Percentiles rank a stretch among this genome's conserved stretches.
phyloP scores from a whole-genome alignment of 1,140 invertebrate genomes.

The Danaus plexippus region DNA sequence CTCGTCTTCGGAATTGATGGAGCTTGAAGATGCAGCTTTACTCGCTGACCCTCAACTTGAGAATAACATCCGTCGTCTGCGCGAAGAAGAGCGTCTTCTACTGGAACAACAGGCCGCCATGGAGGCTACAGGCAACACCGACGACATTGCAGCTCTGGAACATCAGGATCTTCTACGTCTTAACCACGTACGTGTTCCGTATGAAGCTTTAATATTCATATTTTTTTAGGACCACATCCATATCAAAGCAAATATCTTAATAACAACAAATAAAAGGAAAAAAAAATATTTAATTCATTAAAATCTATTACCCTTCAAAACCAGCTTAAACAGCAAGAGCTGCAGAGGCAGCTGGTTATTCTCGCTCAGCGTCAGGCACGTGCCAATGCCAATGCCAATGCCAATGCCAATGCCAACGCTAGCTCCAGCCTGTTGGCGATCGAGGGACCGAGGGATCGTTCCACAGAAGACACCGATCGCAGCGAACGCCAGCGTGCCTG shows the following conservation, averaged over 20 bases:
- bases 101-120: slow-evolving; percentile 44
- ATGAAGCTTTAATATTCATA: not conserved
- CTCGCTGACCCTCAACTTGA: slow-evolving; percentile 76
- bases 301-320: slow-evolving; percentile 8
- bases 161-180: slow-evolving; percentile 68
- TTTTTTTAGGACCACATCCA: not conserved
- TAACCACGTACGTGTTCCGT: slow-evolving; percentile 40
- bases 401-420: slow-evolving; percentile 12
- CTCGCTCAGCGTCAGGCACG: slow-evolving; percentile 29
- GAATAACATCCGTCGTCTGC: slow-evolving; percentile 71
- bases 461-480: no score
- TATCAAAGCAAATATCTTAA: not conserved
- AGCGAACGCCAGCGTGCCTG: no score
- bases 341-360: slow-evolving; percentile 41
- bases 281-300: not conserved
- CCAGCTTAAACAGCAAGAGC: slow-evolving; percentile 45
- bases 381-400: slow-evolving; percentile 13
- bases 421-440: no score
- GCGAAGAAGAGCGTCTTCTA: slow-evolving; percentile 79
- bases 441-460: no score
- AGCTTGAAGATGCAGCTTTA: slow-evolving; percentile 91
- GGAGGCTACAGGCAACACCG: slow-evolving; percentile 39
- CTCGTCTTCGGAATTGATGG: slow-evolving; percentile 95
- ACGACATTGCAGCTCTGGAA: slow-evolving; percentile 76
- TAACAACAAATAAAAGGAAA: slow-evolving; percentile 2